Evolutionary conservation across 1,140 invertebrate species (phyloP).

Genomic region (Drosophila erecta): DNA sequence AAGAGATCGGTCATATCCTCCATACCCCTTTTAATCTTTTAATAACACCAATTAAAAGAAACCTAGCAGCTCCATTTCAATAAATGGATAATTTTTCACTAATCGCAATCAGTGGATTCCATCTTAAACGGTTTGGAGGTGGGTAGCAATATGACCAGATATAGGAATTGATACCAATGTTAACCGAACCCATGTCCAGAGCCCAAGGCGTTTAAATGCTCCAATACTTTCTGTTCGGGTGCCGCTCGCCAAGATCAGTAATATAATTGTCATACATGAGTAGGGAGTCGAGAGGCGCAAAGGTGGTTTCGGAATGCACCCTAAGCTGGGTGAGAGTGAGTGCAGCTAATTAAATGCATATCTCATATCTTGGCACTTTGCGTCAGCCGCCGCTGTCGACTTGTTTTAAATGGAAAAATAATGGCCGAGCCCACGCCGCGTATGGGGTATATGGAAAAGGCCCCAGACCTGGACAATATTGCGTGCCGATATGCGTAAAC

Average conservation of each 20-base stretch:
- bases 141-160: background rate
- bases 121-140: slow-evolving; percentile 5
- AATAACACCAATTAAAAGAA: slow-evolving; percentile 14
- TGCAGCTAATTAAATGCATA: slow-evolving; percentile 34
- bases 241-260: slow-evolving; percentile 18
- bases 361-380: slow-evolving; percentile 4
- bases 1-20: background rate
- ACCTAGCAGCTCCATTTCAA: slow-evolving; percentile 25
- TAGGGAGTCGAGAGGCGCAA: background rate
- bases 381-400: slow-evolving; percentile 9
- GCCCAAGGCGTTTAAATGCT: slow-evolving; percentile 1
- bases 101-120: slow-evolving; percentile 19
- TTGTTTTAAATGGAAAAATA: slow-evolving; percentile 46
- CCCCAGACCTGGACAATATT: slow-evolving; percentile 35
- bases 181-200: too few relatives aligned
- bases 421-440: slow-evolving; percentile 34
- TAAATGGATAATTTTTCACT: slow-evolving; percentile 26
- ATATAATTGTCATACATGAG: slow-evolving; percentile 10
- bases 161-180: slow-evolving; percentile 4
- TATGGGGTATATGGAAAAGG: slow-evolving; percentile 11
- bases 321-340: slow-evolving; percentile 11
- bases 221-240: too few relatives aligned
- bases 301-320: slow-evolving; percentile 33
- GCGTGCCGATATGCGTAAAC: slow-evolving; percentile 52
- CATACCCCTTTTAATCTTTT: background rate